Evolutionary conservation across 2,113 vertebrate species (phyloP).

Genomic region (Semnopithecus entellus): DNA sequence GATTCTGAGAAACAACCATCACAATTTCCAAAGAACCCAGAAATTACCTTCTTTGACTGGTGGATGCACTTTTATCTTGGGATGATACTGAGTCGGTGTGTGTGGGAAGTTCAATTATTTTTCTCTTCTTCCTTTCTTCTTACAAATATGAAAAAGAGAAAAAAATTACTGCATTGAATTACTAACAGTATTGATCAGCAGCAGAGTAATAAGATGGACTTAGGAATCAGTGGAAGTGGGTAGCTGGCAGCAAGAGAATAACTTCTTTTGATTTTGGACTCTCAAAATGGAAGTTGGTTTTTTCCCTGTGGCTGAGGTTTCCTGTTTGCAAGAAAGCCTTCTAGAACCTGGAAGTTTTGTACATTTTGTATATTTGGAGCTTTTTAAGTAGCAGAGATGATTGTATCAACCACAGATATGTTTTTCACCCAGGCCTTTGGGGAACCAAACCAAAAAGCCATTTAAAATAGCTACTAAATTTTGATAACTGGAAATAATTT

Average conservation of each 20-base stretch:
- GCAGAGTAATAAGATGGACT: background rate
- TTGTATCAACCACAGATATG: slow-evolving; percentile 77
- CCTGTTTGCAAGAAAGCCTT: slow-evolving; percentile 78
- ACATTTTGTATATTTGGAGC: slow-evolving; percentile 72
- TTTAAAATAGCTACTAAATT: slow-evolving; percentile 46
- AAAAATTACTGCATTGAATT: slow-evolving; percentile 46
- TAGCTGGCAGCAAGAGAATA: slow-evolving; percentile 56
- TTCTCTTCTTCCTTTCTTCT: slow-evolving; percentile 23
- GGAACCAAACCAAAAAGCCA: slow-evolving; percentile 59
- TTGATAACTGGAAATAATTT: slow-evolving; percentile 42
- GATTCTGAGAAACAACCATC: background rate
- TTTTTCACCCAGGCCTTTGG: slow-evolving; percentile 62
- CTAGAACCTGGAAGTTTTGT: slow-evolving; percentile 64
- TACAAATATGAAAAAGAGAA: background rate
- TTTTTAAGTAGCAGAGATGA: slow-evolving; percentile 81
- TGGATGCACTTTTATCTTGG: background rate
- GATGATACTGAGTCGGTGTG: background rate
- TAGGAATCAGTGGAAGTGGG: slow-evolving; percentile 50
- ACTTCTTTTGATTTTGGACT: slow-evolving; percentile 7
- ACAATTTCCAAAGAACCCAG: background rate
- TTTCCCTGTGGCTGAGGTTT: slow-evolving; percentile 68
- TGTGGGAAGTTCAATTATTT: slow-evolving; percentile 37
- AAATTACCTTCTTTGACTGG: background rate
- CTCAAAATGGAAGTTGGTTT: slow-evolving; percentile 75
- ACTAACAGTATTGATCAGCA: slow-evolving; percentile 18